Conservation (phyloP, 1,140 invertebrate species). For the Bombus confusus region DNA sequence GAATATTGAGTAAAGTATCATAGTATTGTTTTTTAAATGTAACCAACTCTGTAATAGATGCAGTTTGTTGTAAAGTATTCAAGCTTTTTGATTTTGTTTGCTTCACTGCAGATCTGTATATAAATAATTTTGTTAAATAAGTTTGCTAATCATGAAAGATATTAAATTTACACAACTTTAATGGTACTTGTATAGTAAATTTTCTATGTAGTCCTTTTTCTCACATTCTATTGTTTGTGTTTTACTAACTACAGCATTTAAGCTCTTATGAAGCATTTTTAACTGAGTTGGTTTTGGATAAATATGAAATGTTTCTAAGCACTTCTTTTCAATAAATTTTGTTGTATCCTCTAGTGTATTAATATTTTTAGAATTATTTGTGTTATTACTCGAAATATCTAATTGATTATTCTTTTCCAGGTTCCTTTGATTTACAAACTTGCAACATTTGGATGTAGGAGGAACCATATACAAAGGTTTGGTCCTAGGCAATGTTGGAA, state of each 20-base stretch:
- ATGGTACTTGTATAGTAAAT: slow-evolving; percentile 42
- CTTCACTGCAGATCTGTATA: slow-evolving; percentile 13
- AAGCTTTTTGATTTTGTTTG: slow-evolving; percentile 40
- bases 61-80: slow-evolving; percentile 49
- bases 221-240: slow-evolving; percentile 1
- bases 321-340: not conserved
- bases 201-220: slow-evolving; percentile 23
- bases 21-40: slow-evolving; percentile 72
- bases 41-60: slow-evolving; percentile 56
- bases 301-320: not conserved
- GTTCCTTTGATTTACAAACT: slow-evolving; percentile 25
- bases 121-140: slow-evolving; percentile 35
- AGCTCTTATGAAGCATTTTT: slow-evolving; percentile 28
- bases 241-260: slow-evolving; percentile 3
- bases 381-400: not conserved
- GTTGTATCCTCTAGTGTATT: not conserved
- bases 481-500: slow-evolving; percentile 42
- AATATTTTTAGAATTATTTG: not conserved
- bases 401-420: slow-evolving; percentile 30
- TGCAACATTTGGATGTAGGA: slow-evolving; percentile 20
- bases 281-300: slow-evolving; percentile 20
- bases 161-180: slow-evolving; percentile 32
- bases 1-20: slow-evolving; percentile 67
- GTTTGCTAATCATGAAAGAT: not conserved
- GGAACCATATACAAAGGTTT: not conserved